These are phyloP conservation scores for Doryteuthis pealeii DNA, from an alignment of 1,140 invertebrate species.

Conservation along the genomic window DNA sequence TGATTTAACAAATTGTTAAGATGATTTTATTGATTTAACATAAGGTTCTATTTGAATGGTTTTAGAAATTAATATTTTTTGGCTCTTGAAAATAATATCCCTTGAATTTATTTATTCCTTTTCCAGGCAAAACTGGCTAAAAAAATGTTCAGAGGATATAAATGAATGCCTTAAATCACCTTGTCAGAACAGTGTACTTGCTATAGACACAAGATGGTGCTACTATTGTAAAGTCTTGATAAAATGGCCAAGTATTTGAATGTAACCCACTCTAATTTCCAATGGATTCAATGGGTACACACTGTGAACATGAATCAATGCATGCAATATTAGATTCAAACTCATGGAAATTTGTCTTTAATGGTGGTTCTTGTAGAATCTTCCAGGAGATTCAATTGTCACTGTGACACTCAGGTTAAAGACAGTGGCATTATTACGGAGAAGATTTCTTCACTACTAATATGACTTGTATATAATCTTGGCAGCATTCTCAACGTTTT, in stretches of 20 bases:
- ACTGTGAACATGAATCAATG: constrained; percentile 47
- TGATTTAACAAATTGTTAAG: no score
- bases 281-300: constrained; percentile 31
- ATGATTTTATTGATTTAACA: no score
- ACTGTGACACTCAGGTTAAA: constrained; percentile 16
- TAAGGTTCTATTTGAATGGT: no score
- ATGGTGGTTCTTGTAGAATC: constrained; percentile 39
- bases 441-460: no score
- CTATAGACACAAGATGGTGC: constrained; percentile 62
- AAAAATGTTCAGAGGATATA: constrained; percentile 32
- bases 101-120: no score
- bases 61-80: no score
- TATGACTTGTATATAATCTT: background rate
- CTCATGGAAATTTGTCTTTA: constrained; percentile 33
- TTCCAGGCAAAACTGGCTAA: constrained; percentile 46
- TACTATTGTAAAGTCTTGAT: constrained; percentile 70
- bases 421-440: constrained; percentile 22
- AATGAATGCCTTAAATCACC: constrained; percentile 31
- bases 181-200: constrained; percentile 40
- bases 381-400: constrained; percentile 22
- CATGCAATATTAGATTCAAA: constrained; percentile 27
- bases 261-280: background rate
- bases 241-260: background rate
- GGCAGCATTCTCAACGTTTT: no score
- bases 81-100: no score